A percentile compares a stretch with the other conserved stretches of the same genome.
Conservation (phyloP, 2,797 vertebrate species). For the Intellagama lesueurii region DNA sequence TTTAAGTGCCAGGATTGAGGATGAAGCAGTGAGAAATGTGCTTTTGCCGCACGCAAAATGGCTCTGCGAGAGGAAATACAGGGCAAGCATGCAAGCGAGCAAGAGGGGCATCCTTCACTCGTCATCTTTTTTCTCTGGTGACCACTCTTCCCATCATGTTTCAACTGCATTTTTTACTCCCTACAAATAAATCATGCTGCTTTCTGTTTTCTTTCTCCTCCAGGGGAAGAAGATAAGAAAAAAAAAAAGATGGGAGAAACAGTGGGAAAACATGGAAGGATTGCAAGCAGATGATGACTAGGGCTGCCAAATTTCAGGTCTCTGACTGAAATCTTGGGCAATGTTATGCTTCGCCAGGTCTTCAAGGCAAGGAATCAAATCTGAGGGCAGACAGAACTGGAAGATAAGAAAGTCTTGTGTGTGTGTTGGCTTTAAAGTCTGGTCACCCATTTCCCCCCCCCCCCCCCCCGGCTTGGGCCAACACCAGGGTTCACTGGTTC, state of each 20-base stretch:
- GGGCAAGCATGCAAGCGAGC: neutral
- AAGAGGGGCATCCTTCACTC: neutral
- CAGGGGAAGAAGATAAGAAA: neutral
- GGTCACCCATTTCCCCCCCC: too few relatives aligned
- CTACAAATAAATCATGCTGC: neutral
- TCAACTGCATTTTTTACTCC: neutral
- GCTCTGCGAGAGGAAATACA: neutral
- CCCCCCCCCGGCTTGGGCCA: too few relatives aligned
- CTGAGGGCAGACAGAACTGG: too few relatives aligned
- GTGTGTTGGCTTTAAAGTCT: too few relatives aligned
- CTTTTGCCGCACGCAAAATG: neutral
- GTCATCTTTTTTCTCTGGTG: neutral
- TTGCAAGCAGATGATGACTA: neutral
- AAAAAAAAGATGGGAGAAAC: neutral
- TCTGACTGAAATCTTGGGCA: too few relatives aligned
- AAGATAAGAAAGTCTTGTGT: too few relatives aligned
- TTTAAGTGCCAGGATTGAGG: neutral
- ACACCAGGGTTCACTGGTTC: too few relatives aligned
- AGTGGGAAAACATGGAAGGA: neutral
- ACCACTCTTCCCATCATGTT: constrained; percentile 5
- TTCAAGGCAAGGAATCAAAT: too few relatives aligned
- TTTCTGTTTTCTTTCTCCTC: neutral
- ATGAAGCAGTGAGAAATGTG: neutral
- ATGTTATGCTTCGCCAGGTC: too few relatives aligned
- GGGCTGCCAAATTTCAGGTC: too few relatives aligned